These are phyloP conservation scores for Bombyx huttoni DNA, from an alignment of 2,888 invertebrate genomes.

Conservation along the genomic window DNA sequence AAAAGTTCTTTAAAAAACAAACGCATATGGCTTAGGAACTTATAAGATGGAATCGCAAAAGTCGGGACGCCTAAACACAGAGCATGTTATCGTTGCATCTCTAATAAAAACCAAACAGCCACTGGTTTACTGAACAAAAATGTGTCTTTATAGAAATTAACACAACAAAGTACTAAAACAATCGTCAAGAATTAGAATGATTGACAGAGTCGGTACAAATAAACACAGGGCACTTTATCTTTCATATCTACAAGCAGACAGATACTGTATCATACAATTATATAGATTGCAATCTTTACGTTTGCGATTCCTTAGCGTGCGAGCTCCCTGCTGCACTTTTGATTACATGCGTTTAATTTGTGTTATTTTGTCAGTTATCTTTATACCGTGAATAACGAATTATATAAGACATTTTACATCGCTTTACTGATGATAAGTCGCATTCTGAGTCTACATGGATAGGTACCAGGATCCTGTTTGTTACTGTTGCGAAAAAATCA, in stretches of 20 bases:
- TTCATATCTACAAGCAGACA: slow-evolving; percentile 29
- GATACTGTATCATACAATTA: slow-evolving; percentile 60
- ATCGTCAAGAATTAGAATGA: background rate
- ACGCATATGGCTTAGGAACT: background rate
- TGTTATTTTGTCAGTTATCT: slow-evolving; percentile 12
- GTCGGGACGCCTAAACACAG: background rate
- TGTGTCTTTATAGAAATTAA: background rate
- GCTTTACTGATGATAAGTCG: too few relatives aligned
- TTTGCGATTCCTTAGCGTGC: slow-evolving; percentile 39
- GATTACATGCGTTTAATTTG: background rate
- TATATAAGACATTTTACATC: background rate
- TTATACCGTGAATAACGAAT: background rate
- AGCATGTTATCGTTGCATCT: background rate
- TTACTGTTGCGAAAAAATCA: too few relatives aligned
- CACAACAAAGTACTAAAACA: background rate
- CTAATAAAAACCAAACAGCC: background rate
- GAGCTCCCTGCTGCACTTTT: slow-evolving; percentile 14
- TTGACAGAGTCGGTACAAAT: background rate
- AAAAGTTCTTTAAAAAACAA: too few relatives aligned
- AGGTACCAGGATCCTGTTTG: too few relatives aligned
- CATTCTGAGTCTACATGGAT: too few relatives aligned
- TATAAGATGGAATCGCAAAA: background rate
- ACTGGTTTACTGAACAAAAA: background rate
- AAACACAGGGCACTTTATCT: background rate
- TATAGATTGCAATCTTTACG: slow-evolving; percentile 39